Base-by-base conservation (phyloP, 2,113 vertebrate genomes). In the Centropristis striata region DNA sequence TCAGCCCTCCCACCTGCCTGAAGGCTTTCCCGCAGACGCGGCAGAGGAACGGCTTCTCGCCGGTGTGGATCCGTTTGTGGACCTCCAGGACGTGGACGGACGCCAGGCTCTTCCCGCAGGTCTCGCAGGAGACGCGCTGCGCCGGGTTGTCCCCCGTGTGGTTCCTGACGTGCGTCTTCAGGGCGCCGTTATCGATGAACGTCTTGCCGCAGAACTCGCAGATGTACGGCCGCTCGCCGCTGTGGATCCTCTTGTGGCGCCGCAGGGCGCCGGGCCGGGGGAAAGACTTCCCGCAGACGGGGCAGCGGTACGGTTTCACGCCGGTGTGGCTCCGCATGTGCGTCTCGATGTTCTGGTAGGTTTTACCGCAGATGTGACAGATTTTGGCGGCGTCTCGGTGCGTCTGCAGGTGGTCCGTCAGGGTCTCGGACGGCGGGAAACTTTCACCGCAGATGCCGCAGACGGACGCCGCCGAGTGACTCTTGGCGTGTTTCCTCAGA, bases 21-120 rank as follows among this genome's bases (percentile, higher is more conserved):
- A 96, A 96, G 65, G 90, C 84, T 81, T 95, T 95, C 14, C 94
- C 93, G 0, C 96, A 96, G 21, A 94, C 81, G 0, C 83, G 79
- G 32, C 96, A 96, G 28, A 10, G 55, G 53, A 86, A 87, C 0
- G 87, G 88, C 21, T 88, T 88, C 65, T 85, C 84, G 0, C 86
- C 89, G 0, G 79, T 85, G 85, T 92, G 92, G 59, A 90, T 84
- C 66, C 81, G 85, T 60, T 70, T 84, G 90, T 91, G 42, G 88
- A 93, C 74, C 77, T 93, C 57, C 79, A 95, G 75, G 89, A 93
- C 16, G 21, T 90, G 54, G 83, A 89, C 71, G 64, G 95, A 75
- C 0, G 85, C 70, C 37, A 92, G 77, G 4, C 78, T 83, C 90
- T 95, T 81, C 28, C 92, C 94, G 58, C 94, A 90, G 79, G 85